Evolutionary conservation across 2,888 invertebrate genomes (phyloP), one percentile per base, ranked within the genome.

Genomic region (Erebia epiphron): DNA sequence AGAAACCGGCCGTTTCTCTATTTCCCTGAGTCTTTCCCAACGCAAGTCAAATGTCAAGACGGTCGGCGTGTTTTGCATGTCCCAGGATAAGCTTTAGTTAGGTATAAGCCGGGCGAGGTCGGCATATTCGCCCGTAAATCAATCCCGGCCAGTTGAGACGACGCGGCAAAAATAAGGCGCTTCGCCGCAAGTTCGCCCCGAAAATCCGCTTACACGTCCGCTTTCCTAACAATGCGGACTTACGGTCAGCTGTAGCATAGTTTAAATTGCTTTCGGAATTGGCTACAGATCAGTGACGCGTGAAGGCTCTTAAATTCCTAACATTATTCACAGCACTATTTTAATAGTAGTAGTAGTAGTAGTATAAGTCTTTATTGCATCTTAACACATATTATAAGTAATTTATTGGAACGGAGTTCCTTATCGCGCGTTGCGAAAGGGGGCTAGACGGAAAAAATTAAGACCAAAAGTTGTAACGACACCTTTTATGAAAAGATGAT

Each of bases 51-150:
- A 87, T 87, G 87, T 88, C 87, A 88, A 82, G 79, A 72, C 61
- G 86, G 85, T 86, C 61, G 86, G 85, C 86, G 85, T 88, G 86
- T 88, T 89, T 89, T 87, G 87, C 88, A 87, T 91, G 89, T 90
- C 87, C 88, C 83, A 78, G 83, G 83, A 83, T 85, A 85, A 85
- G 85, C 88, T 89, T 90, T 89, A 90, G 88, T 86, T 86, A 84
- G 85, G 83, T 82, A 82, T 87, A 87, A 90, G 87, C 89, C 82
- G 85, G 86, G 86, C 71, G 76, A 74, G 75, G 78, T 70, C 80
- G 75, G 84, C 82, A 82, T 78, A 82, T 89, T 86, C 85, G 84
- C 83, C 86, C 88, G 87, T 92, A 91, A 91, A 92, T 92, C 92
- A 92, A 90, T 90, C 90, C 84, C 77, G 76, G 80, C 80, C 82